A percentile compares a stretch with the other conserved stretches of the same genome.
phyloP scores from a whole-genome alignment of 2,113 vertebrate genomes.

The Urocynchramus pylzowi region DNA sequence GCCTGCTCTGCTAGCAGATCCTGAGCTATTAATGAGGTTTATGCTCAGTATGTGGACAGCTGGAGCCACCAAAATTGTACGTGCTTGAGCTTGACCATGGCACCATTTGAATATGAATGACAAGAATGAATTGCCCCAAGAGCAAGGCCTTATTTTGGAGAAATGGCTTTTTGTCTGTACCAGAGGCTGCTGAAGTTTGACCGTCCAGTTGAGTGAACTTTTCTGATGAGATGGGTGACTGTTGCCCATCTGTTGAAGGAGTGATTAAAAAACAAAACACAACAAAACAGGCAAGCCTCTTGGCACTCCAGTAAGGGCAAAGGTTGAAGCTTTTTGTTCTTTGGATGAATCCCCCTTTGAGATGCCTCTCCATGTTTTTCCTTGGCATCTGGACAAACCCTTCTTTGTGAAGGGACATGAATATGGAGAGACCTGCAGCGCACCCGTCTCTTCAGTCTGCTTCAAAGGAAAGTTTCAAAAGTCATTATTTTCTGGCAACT shows the following conservation, averaged over 20 bases:
- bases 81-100: neutral
- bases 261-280: neutral
- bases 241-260: slow-evolving; percentile 4
- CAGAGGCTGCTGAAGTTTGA: neutral
- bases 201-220: neutral
- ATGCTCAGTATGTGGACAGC: neutral
- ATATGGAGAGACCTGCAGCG: slow-evolving; percentile 31
- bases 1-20: neutral
- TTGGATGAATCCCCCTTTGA: slow-evolving; percentile 35
- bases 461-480: slow-evolving; percentile 42
- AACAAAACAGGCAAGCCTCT: neutral
- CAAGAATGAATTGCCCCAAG: neutral
- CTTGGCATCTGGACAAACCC: slow-evolving; percentile 4
- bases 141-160: neutral
- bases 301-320: neutral
- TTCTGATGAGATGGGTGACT: neutral
- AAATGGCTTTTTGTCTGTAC: neutral
- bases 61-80: neutral
- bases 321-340: slow-evolving; percentile 40
- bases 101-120: neutral
- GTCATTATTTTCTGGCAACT: neutral
- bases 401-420: slow-evolving; percentile 37
- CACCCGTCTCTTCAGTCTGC: neutral
- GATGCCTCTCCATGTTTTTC: neutral
- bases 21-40: neutral